Evolutionary conservation across 2,888 invertebrate species (phyloP).

Genomic region (Epirrhoe alternata): DNA sequence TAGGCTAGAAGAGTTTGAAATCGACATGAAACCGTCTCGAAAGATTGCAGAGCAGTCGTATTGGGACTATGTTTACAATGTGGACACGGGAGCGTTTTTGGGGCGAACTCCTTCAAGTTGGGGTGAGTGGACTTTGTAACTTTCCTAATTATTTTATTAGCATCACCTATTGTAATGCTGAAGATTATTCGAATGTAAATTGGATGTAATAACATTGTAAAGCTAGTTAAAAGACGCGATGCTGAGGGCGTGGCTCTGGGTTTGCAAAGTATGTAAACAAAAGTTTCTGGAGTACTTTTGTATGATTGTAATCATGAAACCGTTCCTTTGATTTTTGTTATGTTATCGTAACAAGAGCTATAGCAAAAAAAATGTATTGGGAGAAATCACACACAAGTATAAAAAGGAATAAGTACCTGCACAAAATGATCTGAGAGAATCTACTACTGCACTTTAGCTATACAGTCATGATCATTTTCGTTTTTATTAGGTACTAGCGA

Average conservation of each 20-base stretch:
- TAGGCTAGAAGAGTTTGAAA: constrained; percentile 71
- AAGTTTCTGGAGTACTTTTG: not conserved
- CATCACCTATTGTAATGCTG: no score
- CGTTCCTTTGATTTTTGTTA: no score
- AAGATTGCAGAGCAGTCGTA: constrained; percentile 54
- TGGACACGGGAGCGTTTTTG: constrained; percentile 72
- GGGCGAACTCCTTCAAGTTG: constrained; percentile 82
- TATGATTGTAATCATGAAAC: not conserved
- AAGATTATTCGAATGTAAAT: not conserved
- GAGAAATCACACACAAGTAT: no score
- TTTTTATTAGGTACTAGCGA: no score
- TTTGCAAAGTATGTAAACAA: constrained; percentile 12
- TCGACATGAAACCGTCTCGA: constrained; percentile 63
- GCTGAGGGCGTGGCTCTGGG: constrained; percentile 24
- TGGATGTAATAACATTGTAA: constrained; percentile 2
- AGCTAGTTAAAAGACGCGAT: constrained; percentile 4
- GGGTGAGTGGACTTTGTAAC: constrained; percentile 73
- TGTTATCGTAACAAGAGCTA: no score
- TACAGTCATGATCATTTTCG: no score
- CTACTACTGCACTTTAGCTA: no score
- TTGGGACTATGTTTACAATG: constrained; percentile 69
- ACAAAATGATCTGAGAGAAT: no score
- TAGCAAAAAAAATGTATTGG: no score
- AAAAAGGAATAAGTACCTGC: no score
- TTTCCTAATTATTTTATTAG: not conserved